Percentiles rank a stretch among this genome's conserved stretches.
These are phyloP conservation scores for Wiebesia pumilae DNA, from an alignment of 1,140 invertebrate genomes.

Conservation along the genomic window DNA sequence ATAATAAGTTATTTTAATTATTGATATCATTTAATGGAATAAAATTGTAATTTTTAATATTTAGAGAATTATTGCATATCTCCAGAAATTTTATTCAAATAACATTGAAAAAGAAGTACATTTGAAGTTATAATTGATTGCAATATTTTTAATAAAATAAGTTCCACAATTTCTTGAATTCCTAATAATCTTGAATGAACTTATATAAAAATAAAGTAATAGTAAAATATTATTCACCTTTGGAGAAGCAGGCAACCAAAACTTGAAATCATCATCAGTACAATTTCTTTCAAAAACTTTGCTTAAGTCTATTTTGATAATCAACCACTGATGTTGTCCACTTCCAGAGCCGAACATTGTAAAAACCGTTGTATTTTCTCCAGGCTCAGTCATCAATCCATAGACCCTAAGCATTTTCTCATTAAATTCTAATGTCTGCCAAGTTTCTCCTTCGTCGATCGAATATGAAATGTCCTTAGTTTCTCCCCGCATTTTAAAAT, in stretches of 20 bases:
- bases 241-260: constrained; percentile 85
- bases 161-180: too few species aligned
- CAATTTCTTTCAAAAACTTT: constrained; percentile 84
- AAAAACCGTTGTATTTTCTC: constrained; percentile 92
- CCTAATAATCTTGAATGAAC: too few species aligned
- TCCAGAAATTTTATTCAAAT: too few species aligned
- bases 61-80: too few species aligned
- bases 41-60: too few species aligned
- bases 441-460: constrained; percentile 88
- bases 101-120: too few species aligned
- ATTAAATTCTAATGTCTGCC: constrained; percentile 83
- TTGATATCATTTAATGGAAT: too few species aligned
- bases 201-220: too few species aligned
- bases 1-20: too few species aligned
- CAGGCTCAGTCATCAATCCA: constrained; percentile 92
- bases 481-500: constrained; percentile 83
- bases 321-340: constrained; percentile 88
- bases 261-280: constrained; percentile 87
- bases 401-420: constrained; percentile 85
- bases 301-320: constrained; percentile 87
- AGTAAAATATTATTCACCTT: constrained; percentile 55
- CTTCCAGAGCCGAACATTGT: constrained; percentile 91
- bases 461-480: constrained; percentile 89
- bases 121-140: too few species aligned
- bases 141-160: too few species aligned